Evolutionary conservation across 1,140 invertebrate species (phyloP).

Genomic region (Halesus radiatus): DNA sequence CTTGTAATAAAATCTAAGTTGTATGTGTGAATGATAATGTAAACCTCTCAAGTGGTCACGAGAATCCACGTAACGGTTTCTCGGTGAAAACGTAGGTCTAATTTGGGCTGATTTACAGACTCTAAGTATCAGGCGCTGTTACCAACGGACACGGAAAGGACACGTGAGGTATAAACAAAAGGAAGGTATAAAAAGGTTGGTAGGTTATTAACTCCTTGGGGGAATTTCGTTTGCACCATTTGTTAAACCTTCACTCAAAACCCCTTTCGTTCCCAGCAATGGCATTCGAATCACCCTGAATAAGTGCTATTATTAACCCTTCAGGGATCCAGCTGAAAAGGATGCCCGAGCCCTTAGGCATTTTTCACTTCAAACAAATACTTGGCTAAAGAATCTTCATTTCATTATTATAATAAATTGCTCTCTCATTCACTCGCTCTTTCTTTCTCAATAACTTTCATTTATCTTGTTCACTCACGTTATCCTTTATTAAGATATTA

Average conservation of each 20-base stretch:
- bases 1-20: too few species aligned
- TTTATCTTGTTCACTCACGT: too few species aligned
- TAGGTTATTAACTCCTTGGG: conserved; percentile 28
- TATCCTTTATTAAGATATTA: too few species aligned
- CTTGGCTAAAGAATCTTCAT: too few species aligned
- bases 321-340: neutral
- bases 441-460: too few species aligned
- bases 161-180: conserved; percentile 26
- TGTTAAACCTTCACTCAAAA: conserved; percentile 40
- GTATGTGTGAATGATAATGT: too few species aligned
- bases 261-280: conserved; percentile 6
- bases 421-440: too few species aligned
- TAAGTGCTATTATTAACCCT: conserved; percentile 30
- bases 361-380: neutral
- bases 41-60: too few species aligned
- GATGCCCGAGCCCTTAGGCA: neutral
- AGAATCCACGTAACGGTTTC: neutral
- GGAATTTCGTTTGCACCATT: conserved; percentile 36
- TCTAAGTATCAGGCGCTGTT: neutral
- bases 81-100: conserved; percentile 16
- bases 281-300: conserved; percentile 22
- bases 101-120: conserved; percentile 22
- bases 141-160: neutral
- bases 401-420: too few species aligned
- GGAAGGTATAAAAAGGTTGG: conserved; percentile 34